Evolutionary conservation across 2,888 invertebrate species (phyloP).

Genomic region (Ichneumoninae sp.): DNA sequence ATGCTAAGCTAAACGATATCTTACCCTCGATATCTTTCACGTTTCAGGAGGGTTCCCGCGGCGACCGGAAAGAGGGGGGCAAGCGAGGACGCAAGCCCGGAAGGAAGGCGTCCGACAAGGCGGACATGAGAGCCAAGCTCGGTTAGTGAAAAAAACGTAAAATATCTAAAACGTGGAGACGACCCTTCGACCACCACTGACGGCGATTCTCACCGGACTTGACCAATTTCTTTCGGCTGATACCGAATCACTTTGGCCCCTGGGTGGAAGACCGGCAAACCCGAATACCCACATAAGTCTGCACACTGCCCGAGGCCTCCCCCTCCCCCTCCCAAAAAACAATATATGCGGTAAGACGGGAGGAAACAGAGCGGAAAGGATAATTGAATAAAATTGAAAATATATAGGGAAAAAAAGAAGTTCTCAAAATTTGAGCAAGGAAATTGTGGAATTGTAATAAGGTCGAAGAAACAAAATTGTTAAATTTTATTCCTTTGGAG

Average conservation of each 20-base stretch:
- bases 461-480: not conserved
- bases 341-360: not conserved
- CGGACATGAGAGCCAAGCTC: slow-evolving; percentile 97
- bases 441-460: not conserved
- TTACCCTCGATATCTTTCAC: slow-evolving; percentile 29
- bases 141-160: slow-evolving; percentile 86
- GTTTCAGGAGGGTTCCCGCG: slow-evolving; percentile 86
- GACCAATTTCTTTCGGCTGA: slow-evolving; percentile 39
- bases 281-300: not conserved
- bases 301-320: not conserved
- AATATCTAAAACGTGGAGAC: slow-evolving; percentile 24
- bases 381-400: not conserved
- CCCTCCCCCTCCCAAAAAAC: not conserved
- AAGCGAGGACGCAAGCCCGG: slow-evolving; percentile 96
- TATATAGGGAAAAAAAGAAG: not conserved
- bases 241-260: not conserved
- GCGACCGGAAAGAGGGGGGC: slow-evolving; percentile 91
- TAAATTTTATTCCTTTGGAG: not conserved
- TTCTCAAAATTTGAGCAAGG: not conserved
- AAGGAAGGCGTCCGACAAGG: slow-evolving; percentile 94
- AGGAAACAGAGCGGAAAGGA: not conserved
- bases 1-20: slow-evolving; percentile 40
- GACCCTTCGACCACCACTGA: not conserved
- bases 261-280: not conserved
- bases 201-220: slow-evolving; percentile 32